Base-by-base conservation (phyloP, 1,140 invertebrate genomes). In the Olivierus martensii region DNA sequence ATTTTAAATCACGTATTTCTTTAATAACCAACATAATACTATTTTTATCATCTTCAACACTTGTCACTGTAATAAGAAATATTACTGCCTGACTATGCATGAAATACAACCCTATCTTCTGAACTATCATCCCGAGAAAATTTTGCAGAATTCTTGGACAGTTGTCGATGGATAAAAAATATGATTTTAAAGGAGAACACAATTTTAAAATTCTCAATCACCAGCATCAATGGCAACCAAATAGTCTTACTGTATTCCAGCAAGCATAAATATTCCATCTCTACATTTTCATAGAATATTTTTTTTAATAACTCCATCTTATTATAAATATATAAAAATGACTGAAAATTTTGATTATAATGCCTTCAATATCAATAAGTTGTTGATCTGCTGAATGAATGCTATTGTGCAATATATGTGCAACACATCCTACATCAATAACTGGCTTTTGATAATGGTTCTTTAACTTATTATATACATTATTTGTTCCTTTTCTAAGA, bases 171-270 rank as follows among this genome's bases (percentile, higher is more conserved):
- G 56, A 58, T 22, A 58, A 46, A 36, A 58, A 58, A 51, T 55
- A 58, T 18, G 52, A 54, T 55, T 58, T 58, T 39, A 58, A 38
- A 14, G 22, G 46, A 37, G 43, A 38, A 55, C 34, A 58, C 5
- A 58, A 17, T 37, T 54, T 54, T 39, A 58, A 46, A 49, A 51
- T 21, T 50, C 52, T 55, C 37, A 7, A 58, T 22, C 15, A 52
- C 42, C 34, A 52, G 46, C 41, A 49, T 45, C 22, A 58, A 46
- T 46, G 56, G n/a, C 17, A 58, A 44, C 56, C 52, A 58, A 6
- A 4, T 28, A 28, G 28, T 28, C 9, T 28, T 28, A 28, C 28
- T 9, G 3, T 41, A 41, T 41, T 6, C 35, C 9, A 48, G 15
- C 28, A 48, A 48, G 3, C n/a, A 6, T 21, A 21, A 5, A 36